Percentiles rank a stretch among this genome's conserved stretches.
These are phyloP conservation scores for Diploscapter pachys DNA, from an alignment of 1,140 invertebrate species.

Conservation along the genomic window DNA sequence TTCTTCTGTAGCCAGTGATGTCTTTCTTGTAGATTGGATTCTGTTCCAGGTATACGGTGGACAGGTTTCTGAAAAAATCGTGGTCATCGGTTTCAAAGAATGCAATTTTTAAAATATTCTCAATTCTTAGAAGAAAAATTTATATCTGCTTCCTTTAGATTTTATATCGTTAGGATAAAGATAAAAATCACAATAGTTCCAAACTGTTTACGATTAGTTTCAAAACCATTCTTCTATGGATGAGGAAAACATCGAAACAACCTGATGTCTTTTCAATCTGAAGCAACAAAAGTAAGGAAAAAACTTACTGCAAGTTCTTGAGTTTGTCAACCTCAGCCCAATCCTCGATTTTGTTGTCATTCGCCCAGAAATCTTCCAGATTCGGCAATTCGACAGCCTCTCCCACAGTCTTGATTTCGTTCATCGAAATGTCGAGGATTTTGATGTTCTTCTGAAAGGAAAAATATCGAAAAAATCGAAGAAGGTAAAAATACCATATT, in stretches of 20 bases:
- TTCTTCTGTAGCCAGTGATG: conserved; percentile 81
- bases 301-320: conserved; percentile 65
- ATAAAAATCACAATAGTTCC: no score
- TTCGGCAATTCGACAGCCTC: conserved; percentile 77
- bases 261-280: no score
- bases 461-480: conserved; percentile 14
- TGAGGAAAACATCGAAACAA: no score
- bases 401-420: conserved; percentile 74
- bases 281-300: no score
- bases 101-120: no score
- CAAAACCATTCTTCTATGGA: no score
- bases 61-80: conserved; percentile 64
- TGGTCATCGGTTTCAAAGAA: no score
- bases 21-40: conserved; percentile 73
- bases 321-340: conserved; percentile 81
- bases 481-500: no score
- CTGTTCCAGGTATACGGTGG: conserved; percentile 86
- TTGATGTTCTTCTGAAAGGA: conserved; percentile 71
- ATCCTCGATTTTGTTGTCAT: conserved; percentile 81
- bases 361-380: conserved; percentile 76
- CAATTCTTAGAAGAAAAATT: no score
- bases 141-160: no score
- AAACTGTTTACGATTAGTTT: no score
- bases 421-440: conserved; percentile 75
- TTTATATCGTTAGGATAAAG: no score